Conservation (phyloP, 2,113 vertebrate species). For the Eira barbara region DNA sequence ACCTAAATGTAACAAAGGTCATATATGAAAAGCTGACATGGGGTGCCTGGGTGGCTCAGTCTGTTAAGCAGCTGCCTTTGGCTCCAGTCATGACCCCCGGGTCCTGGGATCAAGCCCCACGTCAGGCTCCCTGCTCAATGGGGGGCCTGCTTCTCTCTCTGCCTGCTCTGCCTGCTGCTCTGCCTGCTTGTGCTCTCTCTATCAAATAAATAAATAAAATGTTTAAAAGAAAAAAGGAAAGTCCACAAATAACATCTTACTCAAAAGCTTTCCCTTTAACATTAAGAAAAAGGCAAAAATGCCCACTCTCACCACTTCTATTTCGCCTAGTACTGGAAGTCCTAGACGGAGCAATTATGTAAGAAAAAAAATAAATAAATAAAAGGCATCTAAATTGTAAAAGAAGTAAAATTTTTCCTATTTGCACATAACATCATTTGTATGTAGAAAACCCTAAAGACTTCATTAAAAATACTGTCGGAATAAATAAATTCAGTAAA, state of each 20-base stretch:
- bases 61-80: no score
- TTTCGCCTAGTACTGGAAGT: background rate
- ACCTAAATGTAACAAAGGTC: background rate
- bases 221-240: no score
- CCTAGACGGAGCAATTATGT: background rate
- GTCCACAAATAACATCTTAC: background rate
- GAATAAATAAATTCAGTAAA: background rate
- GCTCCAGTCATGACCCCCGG: no score
- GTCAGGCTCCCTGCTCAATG: no score
- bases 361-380: background rate
- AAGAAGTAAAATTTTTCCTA: background rate
- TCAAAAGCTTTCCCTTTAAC: background rate
- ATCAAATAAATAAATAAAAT: no score
- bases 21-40: background rate
- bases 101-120: no score
- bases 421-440: background rate
- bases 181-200: no score
- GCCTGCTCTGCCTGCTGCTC: no score
- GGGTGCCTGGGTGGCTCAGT: no score
- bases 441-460: background rate
- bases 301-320: background rate
- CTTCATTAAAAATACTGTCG: background rate
- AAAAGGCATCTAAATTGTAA: background rate
- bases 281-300: background rate
- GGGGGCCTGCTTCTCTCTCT: no score